Base-by-base conservation (phyloP, 1,140 invertebrate species). In the Prorops nasuta region DNA sequence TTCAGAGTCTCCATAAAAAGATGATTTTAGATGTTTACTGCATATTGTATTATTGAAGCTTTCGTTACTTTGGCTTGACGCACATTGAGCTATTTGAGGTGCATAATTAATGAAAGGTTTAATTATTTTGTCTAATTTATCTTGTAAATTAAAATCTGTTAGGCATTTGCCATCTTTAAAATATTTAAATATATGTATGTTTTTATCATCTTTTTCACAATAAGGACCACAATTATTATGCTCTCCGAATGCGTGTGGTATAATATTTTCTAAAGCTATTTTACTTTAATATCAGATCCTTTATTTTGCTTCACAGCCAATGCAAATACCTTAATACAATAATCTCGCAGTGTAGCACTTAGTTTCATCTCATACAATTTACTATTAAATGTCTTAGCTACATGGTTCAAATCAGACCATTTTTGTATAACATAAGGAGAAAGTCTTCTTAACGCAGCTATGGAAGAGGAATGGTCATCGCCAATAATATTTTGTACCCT, bases 391-490 rank as follows among this genome's bases (percentile, higher is more conserved):
- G 28, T 38, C 43, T 60, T 60, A 3, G 36, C 31, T 7, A 24
- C 40, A 32, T 60, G 54, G 38, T 60, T 60, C 8, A 44, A 38
- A 43, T 50, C 53, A 12, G 50, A 46, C 42, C 42, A 53, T 34
- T 60, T 60, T 7, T 48, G 21, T 9, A 60, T 35, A 14, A 9
- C 2, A 15, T 39, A 24, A 14, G 43, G 22, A 10, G 44, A 21
- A 49, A 50, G 42, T 38, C 49, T 21, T 22, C 49, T 35, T 12
- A 60, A 44, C 17, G 51, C 47, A 16, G 49, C 53, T 28, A 53
- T 58, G 0, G 52, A 51, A 8, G 43, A 58, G 7, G 45, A 53
- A 41, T 62, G 56, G 24, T 62, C 54, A 51, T 60, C 56, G 9
- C 48, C 48, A 48, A 59, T 54, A 12, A 62, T 16, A 21, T 39